phyloP scores from a whole-genome alignment of 1,140 invertebrate genomes.

The Gonatopus flavifemur region DNA sequence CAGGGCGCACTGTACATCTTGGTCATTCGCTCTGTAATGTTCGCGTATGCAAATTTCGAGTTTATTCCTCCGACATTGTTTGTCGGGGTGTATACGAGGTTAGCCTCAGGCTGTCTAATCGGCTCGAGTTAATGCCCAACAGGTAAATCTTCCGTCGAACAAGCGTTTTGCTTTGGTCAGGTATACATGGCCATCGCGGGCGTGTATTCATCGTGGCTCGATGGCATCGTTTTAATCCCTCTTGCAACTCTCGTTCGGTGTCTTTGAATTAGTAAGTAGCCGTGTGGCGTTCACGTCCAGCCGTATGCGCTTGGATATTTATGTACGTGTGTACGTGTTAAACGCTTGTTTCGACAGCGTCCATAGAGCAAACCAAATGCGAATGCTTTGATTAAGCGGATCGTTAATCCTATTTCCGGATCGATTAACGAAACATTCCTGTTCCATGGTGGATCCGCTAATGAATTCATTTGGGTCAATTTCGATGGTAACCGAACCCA shows the following conservation, averaged over 20 bases:
- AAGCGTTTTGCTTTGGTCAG: conserved; percentile 5
- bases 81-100: neutral
- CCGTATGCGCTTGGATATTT: no score
- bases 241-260: conserved; percentile 12
- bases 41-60: conserved; percentile 9
- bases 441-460: no score
- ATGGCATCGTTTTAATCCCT: conserved; percentile 17
- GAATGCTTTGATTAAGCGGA: neutral
- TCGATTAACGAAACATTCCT: neutral
- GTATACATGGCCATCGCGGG: no score
- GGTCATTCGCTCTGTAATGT: neutral
- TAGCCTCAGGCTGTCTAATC: conserved; percentile 17
- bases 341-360: no score
- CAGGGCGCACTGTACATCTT: neutral
- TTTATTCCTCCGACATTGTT: conserved; percentile 11
- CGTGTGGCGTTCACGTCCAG: neutral
- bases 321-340: no score
- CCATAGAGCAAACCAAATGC: neutral
- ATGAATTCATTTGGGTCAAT: no score
- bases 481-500: no score
- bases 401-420: neutral
- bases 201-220: neutral
- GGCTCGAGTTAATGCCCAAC: conserved; percentile 13
- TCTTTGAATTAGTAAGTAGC: conserved; percentile 7
- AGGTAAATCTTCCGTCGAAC: conserved; percentile 19